phyloP scores from a whole-genome alignment of 2,888 invertebrate genomes.

The Temnothorax unifasciatus region DNA sequence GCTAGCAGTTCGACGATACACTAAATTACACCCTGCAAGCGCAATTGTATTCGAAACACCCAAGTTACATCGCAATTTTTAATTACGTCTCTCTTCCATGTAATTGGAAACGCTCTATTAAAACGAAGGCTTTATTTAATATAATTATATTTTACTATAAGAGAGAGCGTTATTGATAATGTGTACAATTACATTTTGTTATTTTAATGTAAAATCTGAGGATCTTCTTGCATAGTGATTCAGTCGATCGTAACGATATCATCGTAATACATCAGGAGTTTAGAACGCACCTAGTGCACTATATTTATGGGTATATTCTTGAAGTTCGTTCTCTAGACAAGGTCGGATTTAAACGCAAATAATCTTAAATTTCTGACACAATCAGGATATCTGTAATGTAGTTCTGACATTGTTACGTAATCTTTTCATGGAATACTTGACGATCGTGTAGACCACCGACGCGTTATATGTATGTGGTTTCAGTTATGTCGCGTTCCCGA shows the following conservation, averaged over 20 bases:
- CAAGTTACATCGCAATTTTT: neutral
- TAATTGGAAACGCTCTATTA: neutral
- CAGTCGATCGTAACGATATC: neutral
- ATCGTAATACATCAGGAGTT: neutral
- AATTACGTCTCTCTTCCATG: neutral
- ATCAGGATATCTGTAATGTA: neutral
- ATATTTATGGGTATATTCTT: neutral
- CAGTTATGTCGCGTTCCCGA: neutral
- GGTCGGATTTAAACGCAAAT: neutral
- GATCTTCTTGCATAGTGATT: neutral
- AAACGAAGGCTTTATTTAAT: neutral
- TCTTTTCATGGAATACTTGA: neutral
- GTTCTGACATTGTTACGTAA: constrained; percentile 2
- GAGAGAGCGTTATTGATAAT: neutral
- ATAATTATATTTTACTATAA: neutral
- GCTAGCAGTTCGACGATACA: neutral
- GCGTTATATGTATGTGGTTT: neutral
- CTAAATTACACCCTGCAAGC: neutral
- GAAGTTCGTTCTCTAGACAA: neutral
- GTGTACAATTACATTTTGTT: neutral
- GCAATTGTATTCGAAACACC: constrained; percentile 4
- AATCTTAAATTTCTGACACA: neutral
- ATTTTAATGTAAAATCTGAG: neutral
- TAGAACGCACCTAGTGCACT: neutral
- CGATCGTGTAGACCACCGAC: neutral